Conservation (phyloP, 2,888 invertebrate species). For the Idaea aversata region DNA sequence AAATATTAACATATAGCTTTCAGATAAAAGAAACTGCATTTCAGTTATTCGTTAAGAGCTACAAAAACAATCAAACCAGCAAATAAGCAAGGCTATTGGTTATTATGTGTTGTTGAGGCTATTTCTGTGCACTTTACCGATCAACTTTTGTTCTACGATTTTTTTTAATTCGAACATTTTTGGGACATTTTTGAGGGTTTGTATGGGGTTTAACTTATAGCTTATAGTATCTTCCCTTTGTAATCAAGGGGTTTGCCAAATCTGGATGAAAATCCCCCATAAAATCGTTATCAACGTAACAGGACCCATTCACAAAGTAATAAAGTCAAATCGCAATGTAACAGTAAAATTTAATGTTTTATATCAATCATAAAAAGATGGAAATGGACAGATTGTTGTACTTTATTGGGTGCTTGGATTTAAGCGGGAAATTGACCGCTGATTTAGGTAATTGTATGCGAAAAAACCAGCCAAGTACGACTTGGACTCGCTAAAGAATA, state of each 20-base stretch:
- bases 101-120: too few species aligned
- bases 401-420: background rate
- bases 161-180: too few species aligned
- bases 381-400: conserved; percentile 14
- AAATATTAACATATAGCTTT: too few species aligned
- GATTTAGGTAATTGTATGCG: background rate
- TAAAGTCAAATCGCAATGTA: conserved; percentile 7
- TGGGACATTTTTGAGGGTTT: too few species aligned
- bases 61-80: too few species aligned
- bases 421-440: background rate
- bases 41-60: too few species aligned
- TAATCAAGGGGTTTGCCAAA: background rate
- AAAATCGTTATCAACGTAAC: background rate
- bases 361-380: conserved; percentile 16
- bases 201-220: background rate
- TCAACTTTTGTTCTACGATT: too few species aligned
- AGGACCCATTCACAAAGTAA: conserved; percentile 9
- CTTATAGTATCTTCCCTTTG: background rate
- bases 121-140: too few species aligned
- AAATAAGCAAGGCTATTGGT: too few species aligned
- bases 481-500: too few species aligned
- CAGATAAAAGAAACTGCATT: background rate
- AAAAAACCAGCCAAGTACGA: too few species aligned
- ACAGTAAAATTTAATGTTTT: conserved; percentile 15
- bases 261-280: background rate